phyloP scores from a whole-genome alignment of 1,140 invertebrate species.

The Dreissena rostriformis region DNA sequence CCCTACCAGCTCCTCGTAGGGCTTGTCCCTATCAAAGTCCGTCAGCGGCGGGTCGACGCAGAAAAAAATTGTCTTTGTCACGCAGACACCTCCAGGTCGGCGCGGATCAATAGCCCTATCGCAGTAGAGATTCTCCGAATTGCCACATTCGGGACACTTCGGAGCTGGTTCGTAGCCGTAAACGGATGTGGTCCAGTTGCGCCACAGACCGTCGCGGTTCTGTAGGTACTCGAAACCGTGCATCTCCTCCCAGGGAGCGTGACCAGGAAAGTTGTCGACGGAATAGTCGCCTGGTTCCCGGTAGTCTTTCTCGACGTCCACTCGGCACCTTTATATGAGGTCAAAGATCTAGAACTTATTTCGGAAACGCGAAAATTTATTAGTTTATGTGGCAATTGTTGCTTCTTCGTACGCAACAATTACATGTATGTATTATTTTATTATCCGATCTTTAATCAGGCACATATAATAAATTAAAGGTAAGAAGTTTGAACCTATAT shows the following conservation, averaged over 20 bases:
- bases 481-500: no score
- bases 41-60: not conserved
- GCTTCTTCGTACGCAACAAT: no score
- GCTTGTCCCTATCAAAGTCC: no score
- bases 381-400: no score
- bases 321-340: not conserved
- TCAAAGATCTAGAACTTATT: no score
- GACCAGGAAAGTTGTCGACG: not conserved
- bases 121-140: conserved; percentile 79
- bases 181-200: conserved; percentile 12
- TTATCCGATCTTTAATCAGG: no score
- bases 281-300: not conserved
- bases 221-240: conserved; percentile 2
- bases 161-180: conserved; percentile 26
- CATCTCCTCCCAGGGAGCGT: conserved; percentile 10
- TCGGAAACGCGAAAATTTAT: no score
- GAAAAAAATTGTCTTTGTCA: not conserved
- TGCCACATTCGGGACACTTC: conserved; percentile 37
- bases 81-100: not conserved
- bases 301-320: not conserved
- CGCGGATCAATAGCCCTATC: not conserved
- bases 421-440: no score
- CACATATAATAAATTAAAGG: no score
- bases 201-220: conserved; percentile 21
- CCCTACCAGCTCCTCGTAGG: no score